These are phyloP conservation scores for Dufourea novaeangliae DNA, from an alignment of 1,140 invertebrate species.

Conservation along the genomic window DNA sequence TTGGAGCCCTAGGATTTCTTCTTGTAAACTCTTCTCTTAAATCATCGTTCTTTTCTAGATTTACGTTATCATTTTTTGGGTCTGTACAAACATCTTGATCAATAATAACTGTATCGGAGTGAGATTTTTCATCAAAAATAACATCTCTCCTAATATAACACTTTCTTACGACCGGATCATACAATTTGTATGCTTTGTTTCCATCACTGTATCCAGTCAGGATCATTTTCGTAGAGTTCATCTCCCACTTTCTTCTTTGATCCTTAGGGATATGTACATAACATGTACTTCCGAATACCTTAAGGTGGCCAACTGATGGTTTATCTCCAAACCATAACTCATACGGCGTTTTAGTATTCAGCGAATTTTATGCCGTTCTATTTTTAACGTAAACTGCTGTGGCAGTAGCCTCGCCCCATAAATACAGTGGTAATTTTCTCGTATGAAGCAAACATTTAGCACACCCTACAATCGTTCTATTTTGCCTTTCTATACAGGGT, in stretches of 20 bases:
- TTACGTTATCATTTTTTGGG: too few relatives aligned
- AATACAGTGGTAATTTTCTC: neutral
- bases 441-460: neutral
- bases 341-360: neutral
- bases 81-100: too few relatives aligned
- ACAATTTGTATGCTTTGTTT: neutral
- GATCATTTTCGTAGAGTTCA: neutral
- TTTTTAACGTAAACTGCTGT: constrained; percentile 13
- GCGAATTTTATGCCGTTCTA: neutral
- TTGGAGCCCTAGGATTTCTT: too few relatives aligned
- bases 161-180: too few relatives aligned
- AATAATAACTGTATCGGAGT: too few relatives aligned
- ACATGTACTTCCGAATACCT: neutral
- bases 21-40: too few relatives aligned
- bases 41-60: too few relatives aligned
- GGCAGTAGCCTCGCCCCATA: neutral
- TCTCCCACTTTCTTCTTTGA: constrained; percentile 7
- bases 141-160: too few relatives aligned
- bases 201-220: neutral
- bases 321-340: neutral
- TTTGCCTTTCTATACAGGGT: constrained; percentile 31
- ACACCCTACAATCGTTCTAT: constrained; percentile 7
- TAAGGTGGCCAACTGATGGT: neutral
- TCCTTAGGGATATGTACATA: neutral
- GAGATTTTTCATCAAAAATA: too few relatives aligned